Evolutionary conservation across 2,888 invertebrate genomes (phyloP).

Genomic region (Nemoura dubitans): DNA sequence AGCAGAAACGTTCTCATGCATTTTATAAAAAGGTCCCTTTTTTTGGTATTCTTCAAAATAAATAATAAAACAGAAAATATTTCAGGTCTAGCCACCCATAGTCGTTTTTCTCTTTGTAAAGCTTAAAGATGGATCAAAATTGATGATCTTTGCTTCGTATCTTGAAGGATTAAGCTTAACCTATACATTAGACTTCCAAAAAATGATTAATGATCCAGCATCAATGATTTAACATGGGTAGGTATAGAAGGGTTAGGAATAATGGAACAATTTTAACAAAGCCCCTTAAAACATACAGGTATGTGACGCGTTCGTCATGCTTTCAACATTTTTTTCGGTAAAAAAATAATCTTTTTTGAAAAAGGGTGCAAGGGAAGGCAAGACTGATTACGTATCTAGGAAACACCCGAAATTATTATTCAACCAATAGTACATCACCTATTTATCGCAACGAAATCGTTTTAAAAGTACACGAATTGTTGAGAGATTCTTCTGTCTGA

Average conservation of each 20-base stretch:
- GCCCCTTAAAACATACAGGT: conserved; percentile 38
- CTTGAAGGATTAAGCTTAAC: conserved; percentile 45
- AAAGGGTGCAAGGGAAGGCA: background rate
- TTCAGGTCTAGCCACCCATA: conserved; percentile 38
- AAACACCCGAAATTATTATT: too few species aligned
- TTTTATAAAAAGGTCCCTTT: conserved; percentile 29
- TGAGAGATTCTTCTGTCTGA: too few species aligned
- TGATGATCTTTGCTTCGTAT: conserved; percentile 46
- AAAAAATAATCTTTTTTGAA: conserved; percentile 8
- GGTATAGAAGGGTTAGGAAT: conserved; percentile 37
- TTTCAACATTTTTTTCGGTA: conserved; percentile 15
- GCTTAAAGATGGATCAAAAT: conserved; percentile 42
- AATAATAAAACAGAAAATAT: conserved; percentile 22
- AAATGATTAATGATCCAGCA: conserved; percentile 41
- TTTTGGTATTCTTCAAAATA: conserved; percentile 32
- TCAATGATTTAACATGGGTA: conserved; percentile 38
- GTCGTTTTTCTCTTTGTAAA: conserved; percentile 19
- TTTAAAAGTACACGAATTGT: too few species aligned
- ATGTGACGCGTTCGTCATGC: conserved; percentile 34
- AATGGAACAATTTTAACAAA: conserved; percentile 35
- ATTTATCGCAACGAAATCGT: too few species aligned
- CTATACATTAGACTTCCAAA: conserved; percentile 39
- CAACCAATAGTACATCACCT: too few species aligned
- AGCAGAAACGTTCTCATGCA: conserved; percentile 27
- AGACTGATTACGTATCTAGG: too few species aligned